A percentile compares a stretch with the other conserved stretches of the same genome.
Conservation (phyloP, 2,113 vertebrate genomes). For the Notothenia coriiceps region DNA sequence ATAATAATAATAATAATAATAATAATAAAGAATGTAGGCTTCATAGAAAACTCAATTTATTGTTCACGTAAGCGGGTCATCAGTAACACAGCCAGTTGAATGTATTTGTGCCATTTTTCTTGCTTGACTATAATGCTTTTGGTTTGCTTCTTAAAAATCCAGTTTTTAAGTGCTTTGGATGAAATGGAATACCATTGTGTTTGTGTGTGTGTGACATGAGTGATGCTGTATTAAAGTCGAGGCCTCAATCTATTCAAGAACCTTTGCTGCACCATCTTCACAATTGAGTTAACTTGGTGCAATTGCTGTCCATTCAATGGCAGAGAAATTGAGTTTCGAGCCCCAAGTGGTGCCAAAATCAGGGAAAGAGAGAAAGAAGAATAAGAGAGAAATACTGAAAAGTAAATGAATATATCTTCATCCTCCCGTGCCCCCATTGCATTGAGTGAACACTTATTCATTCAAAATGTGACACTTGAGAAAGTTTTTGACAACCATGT, state of each 20-base stretch:
- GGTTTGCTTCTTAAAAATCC: constrained; percentile 64
- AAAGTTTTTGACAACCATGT: constrained; percentile 65
- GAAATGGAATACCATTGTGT: constrained; percentile 71
- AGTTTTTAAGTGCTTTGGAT: constrained; percentile 75
- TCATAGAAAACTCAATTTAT: constrained; percentile 42
- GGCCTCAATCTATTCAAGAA: constrained; percentile 85
- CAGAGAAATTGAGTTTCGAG: constrained; percentile 87
- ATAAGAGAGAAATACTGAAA: constrained; percentile 37
- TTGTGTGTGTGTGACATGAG: constrained; percentile 75
- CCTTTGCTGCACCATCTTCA: constrained; percentile 80
- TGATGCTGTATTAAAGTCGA: constrained; percentile 82
- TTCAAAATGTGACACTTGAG: constrained; percentile 61
- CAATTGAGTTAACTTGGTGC: constrained; percentile 84
- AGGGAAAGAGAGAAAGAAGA: constrained; percentile 55
- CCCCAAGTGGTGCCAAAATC: constrained; percentile 79
- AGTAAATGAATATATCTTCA: constrained; percentile 76
- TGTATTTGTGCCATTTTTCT: constrained; percentile 67
- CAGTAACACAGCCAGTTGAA: constrained; percentile 57
- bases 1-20: neutral
- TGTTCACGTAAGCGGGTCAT: constrained; percentile 45
- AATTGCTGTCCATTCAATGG: constrained; percentile 85
- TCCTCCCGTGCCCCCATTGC: constrained; percentile 49
- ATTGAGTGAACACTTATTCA: constrained; percentile 58
- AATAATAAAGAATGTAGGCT: neutral
- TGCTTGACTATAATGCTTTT: constrained; percentile 56